Percentiles rank a stretch among this genome's conserved stretches.
Conservation (phyloP, 2,888 invertebrate species). For the Eilema caniola region DNA sequence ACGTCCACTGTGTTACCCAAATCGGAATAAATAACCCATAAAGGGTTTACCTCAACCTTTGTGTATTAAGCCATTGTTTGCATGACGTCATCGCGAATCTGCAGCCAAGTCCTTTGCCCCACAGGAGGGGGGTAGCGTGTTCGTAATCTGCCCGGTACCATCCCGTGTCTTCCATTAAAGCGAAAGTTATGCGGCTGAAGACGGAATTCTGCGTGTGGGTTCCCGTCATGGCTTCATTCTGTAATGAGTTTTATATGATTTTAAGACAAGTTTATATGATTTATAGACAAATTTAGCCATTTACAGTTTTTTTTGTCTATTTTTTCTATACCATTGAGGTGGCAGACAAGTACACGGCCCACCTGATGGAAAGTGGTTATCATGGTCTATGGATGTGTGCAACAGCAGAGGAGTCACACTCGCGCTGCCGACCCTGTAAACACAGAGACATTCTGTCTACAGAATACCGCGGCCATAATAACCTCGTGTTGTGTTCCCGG, state of each 20-base stretch:
- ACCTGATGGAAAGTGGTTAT: too few species aligned
- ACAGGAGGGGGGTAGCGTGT: conserved; percentile 94
- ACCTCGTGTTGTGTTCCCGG: too few species aligned
- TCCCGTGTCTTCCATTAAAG: conserved; percentile 99
- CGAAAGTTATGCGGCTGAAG: conserved; percentile 97
- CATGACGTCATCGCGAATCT: conserved; percentile 97
- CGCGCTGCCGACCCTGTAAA: too few species aligned
- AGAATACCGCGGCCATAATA: too few species aligned
- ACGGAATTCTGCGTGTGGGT: conserved; percentile 99
- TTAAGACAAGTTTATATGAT: neutral
- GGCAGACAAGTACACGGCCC: too few species aligned
- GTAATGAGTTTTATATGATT: conserved; percentile 9
- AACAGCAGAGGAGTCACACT: too few species aligned
- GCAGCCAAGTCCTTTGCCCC: conserved; percentile 97
- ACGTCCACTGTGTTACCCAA: neutral
- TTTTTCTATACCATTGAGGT: too few species aligned
- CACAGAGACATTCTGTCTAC: too few species aligned
- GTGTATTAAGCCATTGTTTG: conserved; percentile 97
- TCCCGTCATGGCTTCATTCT: conserved; percentile 99
- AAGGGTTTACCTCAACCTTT: conserved; percentile 87
- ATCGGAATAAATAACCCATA: conserved; percentile 18
- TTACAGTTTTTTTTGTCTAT: too few species aligned
- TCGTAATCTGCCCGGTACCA: conserved; percentile 98
- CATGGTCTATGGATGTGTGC: too few species aligned
- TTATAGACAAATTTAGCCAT: too few species aligned